Evolutionary conservation across 1,140 invertebrate species (phyloP), one percentile per base, ranked within the genome.

Genomic region (Hypsibius dujardini): DNA sequence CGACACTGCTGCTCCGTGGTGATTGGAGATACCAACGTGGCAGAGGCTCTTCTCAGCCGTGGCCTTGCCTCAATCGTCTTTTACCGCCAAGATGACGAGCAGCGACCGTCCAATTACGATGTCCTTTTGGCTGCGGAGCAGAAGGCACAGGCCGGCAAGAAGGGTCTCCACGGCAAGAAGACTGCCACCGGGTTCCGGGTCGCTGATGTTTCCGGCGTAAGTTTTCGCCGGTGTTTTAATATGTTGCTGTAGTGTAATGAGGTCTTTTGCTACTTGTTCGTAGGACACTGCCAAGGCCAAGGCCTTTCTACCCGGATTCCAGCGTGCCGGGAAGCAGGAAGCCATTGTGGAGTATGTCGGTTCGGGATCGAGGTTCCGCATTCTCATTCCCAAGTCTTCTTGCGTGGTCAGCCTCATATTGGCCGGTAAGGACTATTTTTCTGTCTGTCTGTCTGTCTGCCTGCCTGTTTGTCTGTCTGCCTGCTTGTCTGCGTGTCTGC

Each of bases 321-420:
- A 93, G 79, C 84, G 93, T 75, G 87, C 87, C 84, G 79, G 87
- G 2, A 79, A 87, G 74, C 87, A 88, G 42, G 90, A 95, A 77
- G 93, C 87, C 14, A 85, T 94, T 15, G 92, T 96, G 1, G 95
- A 98, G 78, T 97, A 94, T 80, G 90, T 98, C 1, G 88, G 91
- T 0, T 93, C 90, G 76, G 93, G 92, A 1, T 95, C 92, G 1
- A 84, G 95, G 47, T 80, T 98, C 62, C 85, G 95, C 74, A 76
- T 98, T 0, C 98, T 89, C 78, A 86, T 98, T 70, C 90, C 93
- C 0, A 93, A 93, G 78, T 93, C 98, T 76, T 93, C 91, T 71
- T 90, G 91, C 75, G 81, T 98, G 47, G 88, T 98, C 28, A 97
- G 93, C 1, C 94, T 98, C 81, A 83, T 98, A 1, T 81, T 98